These are phyloP conservation scores for Temnopleurus reevesii DNA, from an alignment of 53 echinoderm and acorn worm species.

Conservation along the genomic window DNA sequence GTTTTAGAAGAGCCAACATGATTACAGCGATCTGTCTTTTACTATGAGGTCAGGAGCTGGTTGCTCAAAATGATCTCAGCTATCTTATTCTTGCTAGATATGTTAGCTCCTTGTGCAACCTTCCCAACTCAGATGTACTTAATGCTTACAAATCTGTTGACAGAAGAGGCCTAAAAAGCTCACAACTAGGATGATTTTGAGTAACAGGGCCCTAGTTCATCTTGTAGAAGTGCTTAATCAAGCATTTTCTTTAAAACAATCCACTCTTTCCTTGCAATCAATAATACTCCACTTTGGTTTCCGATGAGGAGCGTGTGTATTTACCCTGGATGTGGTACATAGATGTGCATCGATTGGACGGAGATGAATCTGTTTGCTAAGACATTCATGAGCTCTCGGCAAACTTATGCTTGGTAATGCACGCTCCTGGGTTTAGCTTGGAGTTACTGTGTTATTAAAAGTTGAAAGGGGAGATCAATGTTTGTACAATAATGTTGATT, in stretches of 20 bases:
- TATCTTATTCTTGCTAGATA: too few species aligned
- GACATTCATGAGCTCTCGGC: neutral
- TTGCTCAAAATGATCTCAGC: too few species aligned
- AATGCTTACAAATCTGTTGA: too few species aligned
- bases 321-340: neutral
- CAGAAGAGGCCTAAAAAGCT: too few species aligned
- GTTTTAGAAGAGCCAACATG: neutral
- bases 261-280: neutral
- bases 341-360: neutral
- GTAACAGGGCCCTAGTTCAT: too few species aligned
- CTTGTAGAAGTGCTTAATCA: constrained; percentile 1
- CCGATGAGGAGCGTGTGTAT: neutral
- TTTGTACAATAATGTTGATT: neutral
- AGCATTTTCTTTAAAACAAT: neutral
- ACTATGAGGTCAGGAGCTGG: neutral
- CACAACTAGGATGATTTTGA: too few species aligned
- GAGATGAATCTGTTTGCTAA: too few species aligned
- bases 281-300: neutral
- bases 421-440: neutral
- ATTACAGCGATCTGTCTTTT: neutral
- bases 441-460: neutral
- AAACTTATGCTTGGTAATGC: neutral
- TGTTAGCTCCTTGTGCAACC: too few species aligned
- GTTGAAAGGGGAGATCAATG: neutral
- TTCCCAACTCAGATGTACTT: too few species aligned